phyloP scores from a whole-genome alignment of 2,113 vertebrate species.

The Dinomys branickii region DNA sequence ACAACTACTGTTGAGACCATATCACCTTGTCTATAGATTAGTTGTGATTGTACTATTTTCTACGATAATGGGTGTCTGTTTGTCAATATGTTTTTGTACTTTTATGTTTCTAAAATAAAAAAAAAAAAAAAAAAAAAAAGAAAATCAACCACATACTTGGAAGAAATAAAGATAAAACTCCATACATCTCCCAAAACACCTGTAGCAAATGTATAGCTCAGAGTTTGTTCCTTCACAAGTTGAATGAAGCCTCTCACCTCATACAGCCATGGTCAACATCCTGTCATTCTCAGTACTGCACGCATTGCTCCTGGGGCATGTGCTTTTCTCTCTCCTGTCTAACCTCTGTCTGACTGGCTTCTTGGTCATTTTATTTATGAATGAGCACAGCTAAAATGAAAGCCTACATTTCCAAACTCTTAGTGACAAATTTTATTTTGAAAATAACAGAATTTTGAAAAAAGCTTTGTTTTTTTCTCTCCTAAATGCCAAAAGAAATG shows the following conservation, averaged over 20 bases:
- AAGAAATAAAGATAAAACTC: conserved; percentile 32
- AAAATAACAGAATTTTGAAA: not conserved
- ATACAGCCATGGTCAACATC: not conserved
- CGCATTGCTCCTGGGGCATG: not conserved
- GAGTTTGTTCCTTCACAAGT: not conserved
- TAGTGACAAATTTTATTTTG: conserved; percentile 36
- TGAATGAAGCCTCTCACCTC: not conserved
- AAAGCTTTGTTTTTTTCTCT: not conserved
- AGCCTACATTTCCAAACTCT: not conserved
- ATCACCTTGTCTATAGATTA: no score
- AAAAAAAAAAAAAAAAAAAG: no score
- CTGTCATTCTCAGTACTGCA: conserved; percentile 41
- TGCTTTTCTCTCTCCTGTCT: conserved; percentile 21
- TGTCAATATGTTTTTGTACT: no score
- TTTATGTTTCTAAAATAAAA: no score
- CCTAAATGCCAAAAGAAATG: not conserved
- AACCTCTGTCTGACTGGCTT: not conserved
- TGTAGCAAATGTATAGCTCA: not conserved
- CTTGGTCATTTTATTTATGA: conserved; percentile 54
- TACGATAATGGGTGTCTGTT: no score
- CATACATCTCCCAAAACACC: not conserved
- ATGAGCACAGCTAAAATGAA: not conserved
- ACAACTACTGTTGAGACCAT: no score
- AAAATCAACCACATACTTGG: conserved; percentile 4
- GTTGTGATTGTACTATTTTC: no score